Conservation (phyloP, 1,140 invertebrate species). For the Apis laboriosa region DNA sequence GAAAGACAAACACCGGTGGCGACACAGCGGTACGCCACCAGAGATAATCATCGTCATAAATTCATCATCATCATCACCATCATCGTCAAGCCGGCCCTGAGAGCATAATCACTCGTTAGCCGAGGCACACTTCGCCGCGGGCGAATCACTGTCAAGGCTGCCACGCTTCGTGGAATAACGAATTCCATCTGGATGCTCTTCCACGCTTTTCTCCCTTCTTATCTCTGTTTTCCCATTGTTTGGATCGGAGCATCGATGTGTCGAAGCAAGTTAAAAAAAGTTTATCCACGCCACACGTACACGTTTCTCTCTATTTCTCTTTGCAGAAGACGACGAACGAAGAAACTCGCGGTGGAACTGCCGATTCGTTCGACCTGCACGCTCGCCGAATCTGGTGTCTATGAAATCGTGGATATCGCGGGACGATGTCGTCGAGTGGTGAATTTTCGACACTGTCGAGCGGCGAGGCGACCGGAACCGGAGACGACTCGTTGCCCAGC, state of each 20-base stretch:
- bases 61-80: conserved; percentile 73
- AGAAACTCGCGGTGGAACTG: background rate
- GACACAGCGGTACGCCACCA: conserved; percentile 65
- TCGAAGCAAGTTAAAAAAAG: background rate
- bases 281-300: too few relatives aligned
- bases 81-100: conserved; percentile 58
- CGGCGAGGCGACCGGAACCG: conserved; percentile 76
- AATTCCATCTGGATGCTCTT: conserved; percentile 64
- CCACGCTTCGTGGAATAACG: conserved; percentile 65
- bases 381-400: conserved; percentile 4
- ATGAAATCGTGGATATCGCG: conserved; percentile 17
- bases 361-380: background rate
- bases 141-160: conserved; percentile 64
- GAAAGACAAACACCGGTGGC: conserved; percentile 69
- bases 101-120: conserved; percentile 72
- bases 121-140: conserved; percentile 47
- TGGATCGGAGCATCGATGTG: background rate
- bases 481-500: conserved; percentile 75
- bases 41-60: conserved; percentile 73
- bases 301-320: background rate
- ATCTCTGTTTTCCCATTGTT: background rate
- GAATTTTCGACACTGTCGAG: conserved; percentile 77
- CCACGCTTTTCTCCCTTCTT: background rate
- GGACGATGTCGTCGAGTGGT: conserved; percentile 74
- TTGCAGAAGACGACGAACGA: background rate